Base-by-base conservation (phyloP, 2,113 vertebrate species). In the Agapornis roseicollis region DNA sequence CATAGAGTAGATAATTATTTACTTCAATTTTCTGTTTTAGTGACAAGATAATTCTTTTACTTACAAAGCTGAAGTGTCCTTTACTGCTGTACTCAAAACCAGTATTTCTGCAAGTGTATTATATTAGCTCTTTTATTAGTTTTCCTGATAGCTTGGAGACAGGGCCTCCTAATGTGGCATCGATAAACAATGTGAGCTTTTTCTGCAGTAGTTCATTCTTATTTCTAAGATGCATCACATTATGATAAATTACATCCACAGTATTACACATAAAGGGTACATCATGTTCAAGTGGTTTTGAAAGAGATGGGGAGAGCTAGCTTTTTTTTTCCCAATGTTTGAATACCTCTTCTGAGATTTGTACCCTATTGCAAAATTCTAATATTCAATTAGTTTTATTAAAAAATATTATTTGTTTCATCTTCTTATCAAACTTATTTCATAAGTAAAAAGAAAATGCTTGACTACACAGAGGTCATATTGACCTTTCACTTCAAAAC, bases 11-110 rank as follows among this genome's bases (percentile, higher is more conserved):
- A 29, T 64, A 16, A 44, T 61, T 94, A 77, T 80, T 96, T 83
- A 18, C 23, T 90, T 96, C 18, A 80, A 52, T 89, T 95, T 96
- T n/a, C 58, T 63, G 50, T 94, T 88, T 81, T 70, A 90, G 24
- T 46, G 63, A 94, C 41, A 95, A 92, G 58, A 81, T 88, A 80
- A 91, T 97, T 96, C 4, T 80, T 92, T 91, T 79, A 58, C 29
- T 95, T 81, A 76, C 55, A 91, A 96, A 93, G 47, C 3, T 82
- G 47, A 95, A 95, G 31, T 78, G 33, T 86, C 63, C 83, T 95
- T 84, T 94, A 78, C 42, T 83, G 58, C 94, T 96, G 85, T 74
- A 65, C 80, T 76, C 49, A 70, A 96, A 91, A 22, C 6, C 73
- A 77, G 14, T 91, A 95, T 93, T 94, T 82, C 60, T 78, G 33